Percentiles rank a stretch among this genome's conserved stretches.
Evolutionary conservation across 1,140 invertebrate species (phyloP).

Genomic region (Lutraria rhynchaena): DNA sequence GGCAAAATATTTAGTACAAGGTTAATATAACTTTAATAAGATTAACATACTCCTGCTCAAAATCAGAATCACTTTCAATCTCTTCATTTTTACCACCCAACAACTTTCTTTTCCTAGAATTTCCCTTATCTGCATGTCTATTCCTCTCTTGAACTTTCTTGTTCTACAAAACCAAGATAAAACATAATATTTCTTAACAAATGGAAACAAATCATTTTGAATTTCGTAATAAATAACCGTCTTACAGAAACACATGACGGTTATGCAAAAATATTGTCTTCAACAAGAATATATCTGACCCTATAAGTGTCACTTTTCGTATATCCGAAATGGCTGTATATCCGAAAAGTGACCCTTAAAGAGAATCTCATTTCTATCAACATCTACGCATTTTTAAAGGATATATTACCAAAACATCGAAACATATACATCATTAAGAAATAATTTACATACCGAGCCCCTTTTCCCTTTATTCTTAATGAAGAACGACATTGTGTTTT

Average conservation of each 20-base stretch:
- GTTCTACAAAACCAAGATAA: constrained; percentile 12
- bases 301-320: neutral
- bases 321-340: neutral
- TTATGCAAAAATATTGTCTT: neutral
- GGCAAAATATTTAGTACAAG: too few species aligned
- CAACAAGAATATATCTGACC: neutral
- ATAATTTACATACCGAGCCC: neutral
- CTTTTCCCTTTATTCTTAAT: constrained; percentile 26
- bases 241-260: neutral
- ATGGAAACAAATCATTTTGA: neutral
- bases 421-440: neutral
- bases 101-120: constrained; percentile 26
- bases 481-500: constrained; percentile 38
- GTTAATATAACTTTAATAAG: too few species aligned
- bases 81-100: constrained; percentile 57
- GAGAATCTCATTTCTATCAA: too few species aligned
- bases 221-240: neutral
- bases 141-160: constrained; percentile 26
- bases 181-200: neutral
- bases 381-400: too few species aligned
- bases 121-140: neutral
- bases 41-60: constrained; percentile 24
- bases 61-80: constrained; percentile 67
- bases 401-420: too few species aligned
- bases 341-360: neutral